Evolutionary conservation across 2,113 vertebrate species (phyloP), one percentile per base, ranked within the genome.

Genomic region (Forbesichthys papilliferus): DNA sequence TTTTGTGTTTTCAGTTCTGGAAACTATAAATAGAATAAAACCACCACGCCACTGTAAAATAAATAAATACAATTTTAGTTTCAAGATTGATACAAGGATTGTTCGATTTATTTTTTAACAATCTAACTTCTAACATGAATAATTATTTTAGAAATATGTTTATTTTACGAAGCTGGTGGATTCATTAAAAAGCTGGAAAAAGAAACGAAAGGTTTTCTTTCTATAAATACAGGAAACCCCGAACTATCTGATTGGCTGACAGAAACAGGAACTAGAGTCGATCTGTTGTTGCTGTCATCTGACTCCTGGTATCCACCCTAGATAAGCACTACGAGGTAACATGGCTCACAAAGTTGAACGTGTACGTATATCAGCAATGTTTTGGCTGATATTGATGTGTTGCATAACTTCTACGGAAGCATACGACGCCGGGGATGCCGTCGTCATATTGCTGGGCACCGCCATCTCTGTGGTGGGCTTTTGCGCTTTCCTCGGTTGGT

Each of bases 401-500:
- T 20, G 91, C 42, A 11, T 96, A 56, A 92, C 92, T 10, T 85
- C 63, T 1, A 95, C 72, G 14, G 92, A 96, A 87, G 97, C 97
- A 33, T 88, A 96, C 75, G 96, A 98, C 0, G 82, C 92, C 0
- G 96, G 96, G 20, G 95, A 98, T 73, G 93, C 92, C 0, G 62
- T 95, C 0, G 96, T 96, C 9, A 87, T 98, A 58, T 84, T 99
- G 4, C 64, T 98, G 18, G 93, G 93, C 48, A 84, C 94, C 1
- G 53, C 92, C 48, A 57, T 98, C 66, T 89, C 92, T 8, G 62
- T 93, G 9, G 62, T 96, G 0, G 95, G 95, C 6, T 87, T 96
- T 53, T 99, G 97, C 66, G 95, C 92, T 66, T 96, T 92, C 64
- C 86, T 98, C 36, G 97, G 98, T 64, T 92, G 96, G 75, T 99